Conservation (phyloP, 1,140 invertebrate genomes). For the Aphaenogaster ashmeadi region DNA sequence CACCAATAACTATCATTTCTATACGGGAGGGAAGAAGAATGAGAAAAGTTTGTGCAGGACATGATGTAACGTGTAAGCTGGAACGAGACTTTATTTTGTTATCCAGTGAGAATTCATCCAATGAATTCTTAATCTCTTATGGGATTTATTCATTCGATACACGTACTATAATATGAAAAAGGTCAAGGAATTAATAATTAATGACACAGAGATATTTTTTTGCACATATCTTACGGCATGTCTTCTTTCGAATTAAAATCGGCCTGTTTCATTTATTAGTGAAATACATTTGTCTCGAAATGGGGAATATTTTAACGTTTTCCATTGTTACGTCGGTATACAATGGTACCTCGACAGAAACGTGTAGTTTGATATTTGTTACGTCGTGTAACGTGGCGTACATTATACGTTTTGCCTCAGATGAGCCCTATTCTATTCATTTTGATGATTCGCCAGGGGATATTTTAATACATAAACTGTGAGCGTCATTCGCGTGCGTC, state of each 20-base stretch:
- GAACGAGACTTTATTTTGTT: conserved; percentile 31
- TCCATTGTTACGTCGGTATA: background rate
- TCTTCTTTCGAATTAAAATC: background rate
- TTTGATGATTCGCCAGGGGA: conserved; percentile 53
- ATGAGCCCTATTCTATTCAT: conserved; percentile 54
- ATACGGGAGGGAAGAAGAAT: background rate
- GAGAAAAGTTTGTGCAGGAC: conserved; percentile 1
- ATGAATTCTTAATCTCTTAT: conserved; percentile 45
- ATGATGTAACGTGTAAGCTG: background rate
- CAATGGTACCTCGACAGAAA: background rate
- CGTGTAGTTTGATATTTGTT: conserved; percentile 36
- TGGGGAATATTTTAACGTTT: background rate
- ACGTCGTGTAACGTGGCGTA: conserved; percentile 27
- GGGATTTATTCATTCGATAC: conserved; percentile 25
- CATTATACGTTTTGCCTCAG: conserved; percentile 35
- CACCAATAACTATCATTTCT: background rate
- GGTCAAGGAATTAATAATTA: conserved; percentile 26
- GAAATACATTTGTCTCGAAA: background rate
- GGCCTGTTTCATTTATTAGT: background rate
- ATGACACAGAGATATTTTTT: background rate
- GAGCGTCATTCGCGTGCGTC: conserved; percentile 21
- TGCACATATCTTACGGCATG: background rate
- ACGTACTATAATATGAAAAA: conserved; percentile 2
- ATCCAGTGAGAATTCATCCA: conserved; percentile 32
- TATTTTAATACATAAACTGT: conserved; percentile 51